Evolutionary conservation across 2,797 vertebrate genomes (phyloP).

Genomic region (Graptemys geographica): DNA sequence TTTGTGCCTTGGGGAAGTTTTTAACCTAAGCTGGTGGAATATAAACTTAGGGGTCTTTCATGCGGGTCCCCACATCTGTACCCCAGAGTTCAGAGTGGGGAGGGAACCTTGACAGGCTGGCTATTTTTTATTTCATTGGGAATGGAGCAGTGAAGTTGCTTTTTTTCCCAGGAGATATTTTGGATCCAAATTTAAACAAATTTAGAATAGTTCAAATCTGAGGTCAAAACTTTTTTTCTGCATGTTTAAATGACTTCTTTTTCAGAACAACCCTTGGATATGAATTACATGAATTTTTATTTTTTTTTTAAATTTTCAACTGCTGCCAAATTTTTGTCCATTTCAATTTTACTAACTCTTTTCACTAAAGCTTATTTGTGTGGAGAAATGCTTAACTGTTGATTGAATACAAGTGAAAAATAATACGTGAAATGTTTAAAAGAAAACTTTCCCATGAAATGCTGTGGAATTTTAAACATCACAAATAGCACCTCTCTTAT

Average conservation of each 20-base stretch:
- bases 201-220: background rate
- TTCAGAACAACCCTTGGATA: fast-evolving
- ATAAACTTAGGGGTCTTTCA: no score
- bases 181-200: background rate
- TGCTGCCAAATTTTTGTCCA: fast-evolving
- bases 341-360: background rate
- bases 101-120: background rate
- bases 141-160: background rate
- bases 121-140: background rate
- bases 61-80: no score
- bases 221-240: background rate
- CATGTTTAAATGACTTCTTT: background rate
- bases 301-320: background rate
- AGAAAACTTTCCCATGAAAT: background rate
- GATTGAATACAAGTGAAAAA: background rate
- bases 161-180: background rate
- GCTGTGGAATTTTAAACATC: background rate
- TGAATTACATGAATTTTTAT: background rate
- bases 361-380: background rate
- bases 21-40: no score
- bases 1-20: no score
- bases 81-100: no score
- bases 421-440: background rate
- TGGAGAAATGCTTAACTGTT: fast-evolving
- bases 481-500: background rate